Percentiles rank a stretch among this genome's conserved stretches.
phyloP scores from a whole-genome alignment of 2,888 invertebrate species.

The Ichneumon xanthorius region DNA sequence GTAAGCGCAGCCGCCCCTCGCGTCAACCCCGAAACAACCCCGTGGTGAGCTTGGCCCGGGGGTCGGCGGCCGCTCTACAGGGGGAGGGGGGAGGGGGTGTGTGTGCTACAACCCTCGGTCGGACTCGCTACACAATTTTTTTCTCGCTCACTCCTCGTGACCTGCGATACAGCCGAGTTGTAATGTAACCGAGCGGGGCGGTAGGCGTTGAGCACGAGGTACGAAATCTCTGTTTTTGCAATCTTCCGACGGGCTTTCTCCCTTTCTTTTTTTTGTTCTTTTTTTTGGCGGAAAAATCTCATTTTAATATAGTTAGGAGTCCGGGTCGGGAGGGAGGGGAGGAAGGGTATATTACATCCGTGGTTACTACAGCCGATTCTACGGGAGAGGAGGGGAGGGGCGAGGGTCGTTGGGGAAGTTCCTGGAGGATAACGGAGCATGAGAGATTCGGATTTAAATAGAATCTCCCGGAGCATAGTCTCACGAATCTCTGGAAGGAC shows the following conservation, averaged over 20 bases:
- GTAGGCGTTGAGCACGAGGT: background rate
- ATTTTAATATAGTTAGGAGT: constrained; percentile 11
- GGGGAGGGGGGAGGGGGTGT: background rate
- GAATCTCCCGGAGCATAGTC: constrained; percentile 38
- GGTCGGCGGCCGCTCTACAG: constrained; percentile 71
- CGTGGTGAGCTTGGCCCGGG: constrained; percentile 75
- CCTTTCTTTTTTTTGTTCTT: background rate
- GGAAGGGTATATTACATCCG: background rate
- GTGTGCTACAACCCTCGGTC: constrained; percentile 37
- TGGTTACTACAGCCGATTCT: background rate
- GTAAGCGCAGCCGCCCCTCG: constrained; percentile 71
- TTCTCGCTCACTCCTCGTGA: constrained; percentile 40
- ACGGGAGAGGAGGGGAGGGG: background rate
- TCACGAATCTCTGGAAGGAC: constrained; percentile 29
- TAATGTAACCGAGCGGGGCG: constrained; percentile 15
- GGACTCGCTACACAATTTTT: constrained; percentile 48
- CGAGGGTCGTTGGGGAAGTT: background rate
- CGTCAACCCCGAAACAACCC: constrained; percentile 69
- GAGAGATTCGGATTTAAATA: constrained; percentile 52
- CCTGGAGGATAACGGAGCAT: constrained; percentile 39
- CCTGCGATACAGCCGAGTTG: constrained; percentile 20
- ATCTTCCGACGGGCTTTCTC: constrained; percentile 13
- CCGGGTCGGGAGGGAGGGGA: background rate
- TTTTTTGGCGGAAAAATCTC: background rate
- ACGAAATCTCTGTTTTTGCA: constrained; percentile 23